Conservation (phyloP, 2,888 invertebrate species). For the Quadriops clusia region DNA sequence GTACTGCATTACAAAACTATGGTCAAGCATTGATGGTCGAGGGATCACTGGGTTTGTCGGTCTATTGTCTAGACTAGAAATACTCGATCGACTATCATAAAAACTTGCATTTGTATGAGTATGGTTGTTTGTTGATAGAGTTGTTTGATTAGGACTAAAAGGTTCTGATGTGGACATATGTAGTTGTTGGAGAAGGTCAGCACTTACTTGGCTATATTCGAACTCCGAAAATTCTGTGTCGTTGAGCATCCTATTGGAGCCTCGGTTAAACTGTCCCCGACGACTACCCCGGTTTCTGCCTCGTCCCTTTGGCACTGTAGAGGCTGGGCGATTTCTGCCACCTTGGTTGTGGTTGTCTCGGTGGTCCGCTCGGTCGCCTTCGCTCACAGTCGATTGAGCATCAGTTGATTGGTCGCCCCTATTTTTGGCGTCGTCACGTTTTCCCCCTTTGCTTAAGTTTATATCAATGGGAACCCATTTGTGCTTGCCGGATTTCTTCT, state of each 20-base stretch:
- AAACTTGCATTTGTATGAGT: too few species aligned
- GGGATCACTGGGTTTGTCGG: too few species aligned
- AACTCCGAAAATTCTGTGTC: slow-evolving; percentile 41
- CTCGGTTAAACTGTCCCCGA: slow-evolving; percentile 35
- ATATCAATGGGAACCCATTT: slow-evolving; percentile 91
- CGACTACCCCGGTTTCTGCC: slow-evolving; percentile 40
- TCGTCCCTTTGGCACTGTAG: slow-evolving; percentile 32
- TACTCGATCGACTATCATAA: too few species aligned
- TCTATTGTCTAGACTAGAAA: too few species aligned
- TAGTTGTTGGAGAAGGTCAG: too few species aligned
- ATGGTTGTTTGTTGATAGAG: too few species aligned
- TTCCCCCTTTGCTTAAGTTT: slow-evolving; percentile 60
- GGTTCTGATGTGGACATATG: too few species aligned
- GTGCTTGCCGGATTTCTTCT: slow-evolving; percentile 46
- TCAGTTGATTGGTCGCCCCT: slow-evolving; percentile 20
- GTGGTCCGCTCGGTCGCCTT: slow-evolving; percentile 30
- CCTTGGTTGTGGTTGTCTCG: slow-evolving; percentile 10
- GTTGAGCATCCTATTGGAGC: slow-evolving; percentile 35
- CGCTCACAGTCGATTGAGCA: slow-evolving; percentile 32
- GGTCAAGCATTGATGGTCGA: too few species aligned
- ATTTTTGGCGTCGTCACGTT: slow-evolving; percentile 47
- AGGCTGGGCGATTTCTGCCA: slow-evolving; percentile 23
- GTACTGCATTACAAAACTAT: too few species aligned
- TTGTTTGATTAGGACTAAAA: too few species aligned
- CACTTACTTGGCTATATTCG: too few species aligned